Base-by-base conservation (phyloP, 2,797 vertebrate genomes). In the Epinephelus coioides region DNA sequence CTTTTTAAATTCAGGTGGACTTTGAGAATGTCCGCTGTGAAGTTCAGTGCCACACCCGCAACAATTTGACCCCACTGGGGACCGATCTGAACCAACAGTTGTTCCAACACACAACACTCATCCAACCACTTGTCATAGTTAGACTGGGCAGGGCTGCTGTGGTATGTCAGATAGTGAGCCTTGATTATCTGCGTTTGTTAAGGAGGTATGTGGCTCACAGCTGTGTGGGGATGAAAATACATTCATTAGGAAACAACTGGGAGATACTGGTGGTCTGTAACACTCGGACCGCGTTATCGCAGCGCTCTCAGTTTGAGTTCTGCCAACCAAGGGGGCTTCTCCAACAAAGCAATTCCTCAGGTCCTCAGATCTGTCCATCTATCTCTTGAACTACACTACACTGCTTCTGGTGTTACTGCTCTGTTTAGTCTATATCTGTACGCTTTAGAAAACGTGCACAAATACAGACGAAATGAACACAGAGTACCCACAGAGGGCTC, bases 181-280 rank as follows among this genome's bases (percentile, higher is more conserved):
- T 18, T 72, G 66, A 77, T 68, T 73, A 63, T 81, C 51, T 67
- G 57, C 43, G 34, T 57, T 68, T 53, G 51, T 69, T 38, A 25
- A 38, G 62, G 59, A 71, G 50, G 54, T 50, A 78, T 79, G 85
- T n/a, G 0, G 13, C 46, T 80, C 72, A 71, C 74, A 83, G 77
- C 77, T 88, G 75, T 56, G 69, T 51, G 60, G 34, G 5, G 53
- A 15, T 69, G 65, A 66, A 86, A 74, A 84, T 76, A 73, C 70
- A 57, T 74, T 10, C 27, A 74, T 69, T 56, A 61, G 15, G 40
- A 69, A 65, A 82, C 72, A 79, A 65, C 74, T 79, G 67, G 23
- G 46, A 49, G 54, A 79, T 43, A 55, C 55, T 55, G 44, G 56
- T 3, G 27, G 25, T 21, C 10, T 11, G 1, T 19, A 73, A 80